Evolutionary conservation across 1,140 invertebrate genomes (phyloP), one percentile per base, ranked within the genome.

Genomic region (Pristionchus pacificus): DNA sequence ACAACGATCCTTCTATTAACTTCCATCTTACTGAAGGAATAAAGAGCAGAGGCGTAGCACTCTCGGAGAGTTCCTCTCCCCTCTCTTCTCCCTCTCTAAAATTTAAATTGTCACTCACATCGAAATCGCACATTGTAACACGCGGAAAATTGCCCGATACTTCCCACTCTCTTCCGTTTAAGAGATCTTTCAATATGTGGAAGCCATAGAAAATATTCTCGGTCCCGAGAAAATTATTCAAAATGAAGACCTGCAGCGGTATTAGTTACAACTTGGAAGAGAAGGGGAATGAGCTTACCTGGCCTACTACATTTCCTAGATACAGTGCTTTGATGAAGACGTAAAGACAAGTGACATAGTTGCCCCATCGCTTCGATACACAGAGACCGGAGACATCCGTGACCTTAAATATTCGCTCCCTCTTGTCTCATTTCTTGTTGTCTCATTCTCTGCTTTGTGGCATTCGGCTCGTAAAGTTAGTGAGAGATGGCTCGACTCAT

Each of bases 101-200:
- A 31, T n/a, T 76, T 24, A 2, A 85, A 81, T n/a, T 84, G 74
- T 61, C 71, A 28, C 85, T 81, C 49, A 87, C 86, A 68, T 86
- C 83, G 77, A 88, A 87, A 77, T 88, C 86, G 80, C 87, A 88
- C 75, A 88, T 83, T 14, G 87, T 88, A 14, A 88, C 86, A 38
- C 85, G 78, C 2, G 87, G 87, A 78, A 88, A 88, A 15, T 86
- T 72, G 78, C 81, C 61, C 83, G 85, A 64, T 78, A 79, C 71
- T 77, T 83, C 80, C 86, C 86, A 87, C 67, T 85, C 82, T 19
- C 83, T 78, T 3, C 87, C 86, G 25, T 83, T 80, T 15, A 86
- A 76, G 29, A 87, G 77, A 65, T 87, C 85, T 65, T 84, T 83
- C n/a, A 87, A 69, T 15, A 87, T 85, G 75, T 86, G 84, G 71